Evolutionary conservation across 2,797 vertebrate species (phyloP), one percentile per base, ranked within the genome.

Genomic region (Huso huso): DNA sequence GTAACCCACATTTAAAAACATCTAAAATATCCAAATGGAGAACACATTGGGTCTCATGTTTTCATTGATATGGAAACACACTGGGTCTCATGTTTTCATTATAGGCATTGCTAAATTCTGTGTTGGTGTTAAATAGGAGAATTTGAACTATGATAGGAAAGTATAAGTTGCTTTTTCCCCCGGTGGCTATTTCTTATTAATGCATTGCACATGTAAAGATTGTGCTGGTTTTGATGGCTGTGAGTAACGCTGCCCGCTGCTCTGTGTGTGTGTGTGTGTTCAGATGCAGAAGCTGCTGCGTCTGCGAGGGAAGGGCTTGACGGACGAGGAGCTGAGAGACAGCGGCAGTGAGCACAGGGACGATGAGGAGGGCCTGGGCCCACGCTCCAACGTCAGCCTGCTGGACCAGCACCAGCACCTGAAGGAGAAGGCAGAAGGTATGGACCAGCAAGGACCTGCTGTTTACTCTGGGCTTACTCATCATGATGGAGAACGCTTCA

Each of bases 371-470:
- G 94, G 92, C 0, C 82, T 99, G n/a, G 97, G 97, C 6, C 97
- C 97, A 0, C 93, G 97, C 70, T 99, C 96, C 68, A 98, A 96
- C n/a, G 82, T 99, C 85, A 98, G 96, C 67, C 93, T 99, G 37
- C 86, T 99, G 68, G 96, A 99, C 78, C 97, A 99, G 83, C 95
- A 98, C 81, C 97, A 99, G 76, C 93, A 95, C 71, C 92, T 99
- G 63, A 98, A 99, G 66, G 97, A 98, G 81, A 99, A 99, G 75
- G 97, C 96, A 0, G 95, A 99, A 89, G 96, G 96, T 97, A 61
- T 18, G 51, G 4, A 58, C 15, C 48, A 63, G 48, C 57, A 37
- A 4, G 23, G 23, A 37, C 23, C 23, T 37, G 2, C 23, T 37
- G 23, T 37, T 37, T 37, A 37, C 23, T 37, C 23, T 37, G 23